Base-by-base conservation (phyloP, 2,113 vertebrate species). In the Amazona vittata region DNA sequence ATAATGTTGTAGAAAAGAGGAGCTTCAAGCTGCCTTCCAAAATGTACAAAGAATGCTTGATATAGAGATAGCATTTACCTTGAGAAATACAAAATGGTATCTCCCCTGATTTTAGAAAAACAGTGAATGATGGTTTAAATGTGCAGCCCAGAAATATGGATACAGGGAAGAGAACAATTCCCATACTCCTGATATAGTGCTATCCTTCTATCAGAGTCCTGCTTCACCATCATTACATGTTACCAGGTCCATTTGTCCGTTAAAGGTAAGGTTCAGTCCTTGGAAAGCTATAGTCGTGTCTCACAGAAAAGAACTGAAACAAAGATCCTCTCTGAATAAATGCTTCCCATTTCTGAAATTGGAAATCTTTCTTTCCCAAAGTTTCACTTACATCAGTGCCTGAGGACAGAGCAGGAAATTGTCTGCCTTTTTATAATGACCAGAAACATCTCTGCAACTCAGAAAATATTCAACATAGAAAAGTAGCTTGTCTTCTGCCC, bases 81-180 rank as follows among this genome's bases (percentile, higher is more conserved):
- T 86, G 71, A 94, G 86, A 98, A 96, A 97, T 95, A 83, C 89
- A 88, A 74, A 94, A 37, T 92, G 81, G 37, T 95, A 71, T 91
- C 89, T 95, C 62, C 83, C 57, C 24, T 78, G 35, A 90, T 96
- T 95, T 96, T 82, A 94, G 95, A 93, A 96, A 97, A 97, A 97
- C 75, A 52, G 79, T 85, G 85, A 96, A 93, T 28, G 5, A 77
- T 73, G 44, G 92, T 93, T 64, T 75, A 91, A 60, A 96, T 28
- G 68, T 89, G 77, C 57, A 91, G 50, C 44, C 71, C 80, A 75
- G 74, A 97, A 97, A 96, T 52, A 89, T 14, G 33, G 86, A 81
- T 95, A 95, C 55, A 87, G 70, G 76, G 65, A 92, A 97, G 97
- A 96, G 67, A 95, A 89, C 85, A 97, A 90, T 39, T 91, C 35